Evolutionary conservation across 2,113 vertebrate species (phyloP), one percentile per base, ranked within the genome.

Genomic region (Pteronura brasiliensis): DNA sequence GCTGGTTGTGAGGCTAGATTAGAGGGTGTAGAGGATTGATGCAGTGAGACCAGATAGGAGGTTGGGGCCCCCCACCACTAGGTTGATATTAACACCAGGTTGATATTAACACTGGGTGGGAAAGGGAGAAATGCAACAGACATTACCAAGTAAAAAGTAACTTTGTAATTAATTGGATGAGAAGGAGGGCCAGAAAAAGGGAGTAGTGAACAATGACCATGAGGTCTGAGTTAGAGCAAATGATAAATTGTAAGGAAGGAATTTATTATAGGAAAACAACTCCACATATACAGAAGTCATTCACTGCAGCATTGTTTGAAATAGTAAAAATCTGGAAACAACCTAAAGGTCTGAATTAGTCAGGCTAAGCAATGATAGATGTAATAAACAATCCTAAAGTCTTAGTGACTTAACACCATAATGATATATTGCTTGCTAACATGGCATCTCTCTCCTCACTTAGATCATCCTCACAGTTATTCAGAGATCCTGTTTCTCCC

Each of bases 181-280:
- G 14, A 27, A 91, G 23, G 42, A 90, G 52, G 44, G 67, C 2
- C 44, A 72, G 71, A 71, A 61, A 21, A 72, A 17, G 2, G 34
- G 4, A 81, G 34, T 72, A 44, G 42, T 80, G 49, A 88, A 82
- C 55, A 92, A 44, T 74, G 27, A 82, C 42, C 17, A 65, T 92
- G 55, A 92, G 21, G 12, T 82, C 88, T 92, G 20, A 88, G n/a
- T 31, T 42, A 91, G 11, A 92, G 52, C 10, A 52, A 79, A 52
- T 2, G 61, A 71, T 80, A 90, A 84, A 44, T 42, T 61, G 25
- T 86, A 80, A 87, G 72, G 85, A 86, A 80, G 25, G 20, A 63
- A 86, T 81, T 80, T 95, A 87, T 87, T 42, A 72, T 49, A 80
- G 34, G 82, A 87, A 95, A 92, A 86, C 52, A 71, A 49, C 29